Conservation (phyloP, 64 coral and sea anemone species). For the Dendronephthya gigantea region DNA sequence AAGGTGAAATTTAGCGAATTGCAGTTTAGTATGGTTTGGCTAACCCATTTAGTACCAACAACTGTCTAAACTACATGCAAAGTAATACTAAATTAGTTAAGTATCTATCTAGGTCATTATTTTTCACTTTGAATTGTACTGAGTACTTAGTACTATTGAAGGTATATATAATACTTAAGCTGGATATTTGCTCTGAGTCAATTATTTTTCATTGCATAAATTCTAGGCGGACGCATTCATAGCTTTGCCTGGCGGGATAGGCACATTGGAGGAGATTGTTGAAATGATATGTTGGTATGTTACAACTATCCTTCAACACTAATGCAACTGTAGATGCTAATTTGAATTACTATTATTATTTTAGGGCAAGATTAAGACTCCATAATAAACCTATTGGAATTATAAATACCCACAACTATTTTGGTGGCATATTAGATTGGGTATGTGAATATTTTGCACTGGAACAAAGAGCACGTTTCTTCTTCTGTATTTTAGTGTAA, state of each 20-base stretch:
- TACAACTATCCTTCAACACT: not conserved
- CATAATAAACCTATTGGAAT: slow-evolving; percentile 61
- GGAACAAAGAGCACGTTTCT: not conserved
- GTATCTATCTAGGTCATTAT: too few relatives aligned
- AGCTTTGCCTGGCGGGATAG: slow-evolving; percentile 58
- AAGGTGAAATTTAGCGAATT: slow-evolving; percentile 25
- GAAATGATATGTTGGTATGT: slow-evolving; percentile 67
- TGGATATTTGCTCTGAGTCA: too few relatives aligned
- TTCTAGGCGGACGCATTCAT: slow-evolving; percentile 56
- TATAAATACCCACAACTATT: slow-evolving; percentile 44
- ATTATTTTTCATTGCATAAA: not conserved
- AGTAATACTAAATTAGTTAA: too few relatives aligned
- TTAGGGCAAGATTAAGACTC: slow-evolving; percentile 43
- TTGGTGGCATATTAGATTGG: slow-evolving; percentile 38
- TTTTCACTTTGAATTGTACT: too few relatives aligned
- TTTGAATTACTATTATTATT: slow-evolving; percentile 11
- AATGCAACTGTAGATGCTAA: not conserved
- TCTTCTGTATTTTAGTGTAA: too few relatives aligned
- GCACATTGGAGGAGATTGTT: slow-evolving; percentile 47
- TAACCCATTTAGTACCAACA: too few relatives aligned
- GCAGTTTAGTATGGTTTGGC: not conserved
- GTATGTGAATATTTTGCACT: slow-evolving; percentile 3
- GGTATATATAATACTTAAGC: too few relatives aligned
- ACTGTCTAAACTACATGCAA: too few relatives aligned
- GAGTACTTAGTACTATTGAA: too few relatives aligned